These are phyloP conservation scores for human DNA, from an alignment of 2,113 vertebrate genomes.

Conservation along the genomic window DNA sequence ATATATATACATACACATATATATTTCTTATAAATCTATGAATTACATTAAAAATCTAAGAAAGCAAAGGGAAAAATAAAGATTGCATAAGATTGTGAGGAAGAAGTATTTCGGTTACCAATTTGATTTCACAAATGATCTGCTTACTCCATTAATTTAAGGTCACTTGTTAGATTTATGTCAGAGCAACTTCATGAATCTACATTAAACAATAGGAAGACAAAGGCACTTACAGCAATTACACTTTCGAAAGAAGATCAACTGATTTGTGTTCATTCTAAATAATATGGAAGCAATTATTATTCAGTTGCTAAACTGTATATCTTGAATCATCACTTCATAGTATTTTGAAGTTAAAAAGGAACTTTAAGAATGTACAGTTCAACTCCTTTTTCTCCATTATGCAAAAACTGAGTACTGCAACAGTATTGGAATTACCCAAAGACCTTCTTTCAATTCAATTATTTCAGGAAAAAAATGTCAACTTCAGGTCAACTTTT, in stretches of 20 bases:
- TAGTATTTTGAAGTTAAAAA: constrained; percentile 55
- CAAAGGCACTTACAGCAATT: not conserved
- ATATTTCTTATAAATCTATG: not conserved
- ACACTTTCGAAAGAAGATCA: constrained; percentile 8
- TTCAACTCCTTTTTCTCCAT: not conserved
- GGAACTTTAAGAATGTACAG: not conserved
- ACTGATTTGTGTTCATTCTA: constrained; percentile 20
- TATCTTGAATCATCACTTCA: constrained; percentile 24
- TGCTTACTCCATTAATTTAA: not conserved
- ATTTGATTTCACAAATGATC: not conserved
- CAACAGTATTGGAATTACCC: not conserved
- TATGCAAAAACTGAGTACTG: not conserved
- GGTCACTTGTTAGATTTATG: constrained; percentile 17
- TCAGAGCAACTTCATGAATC: not conserved
- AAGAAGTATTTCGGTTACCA: not conserved
- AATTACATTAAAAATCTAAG: not conserved
- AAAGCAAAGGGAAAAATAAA: not conserved
- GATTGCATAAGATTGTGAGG: not conserved
- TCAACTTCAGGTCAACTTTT: not conserved
- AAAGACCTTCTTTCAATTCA: not conserved
- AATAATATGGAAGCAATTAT: constrained; percentile 3
- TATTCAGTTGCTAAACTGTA: constrained; percentile 28
- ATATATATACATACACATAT: not conserved
- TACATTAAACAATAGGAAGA: not conserved
- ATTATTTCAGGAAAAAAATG: not conserved